phyloP scores from a whole-genome alignment of 2,888 invertebrate species.

The Smittia aterrima region DNA sequence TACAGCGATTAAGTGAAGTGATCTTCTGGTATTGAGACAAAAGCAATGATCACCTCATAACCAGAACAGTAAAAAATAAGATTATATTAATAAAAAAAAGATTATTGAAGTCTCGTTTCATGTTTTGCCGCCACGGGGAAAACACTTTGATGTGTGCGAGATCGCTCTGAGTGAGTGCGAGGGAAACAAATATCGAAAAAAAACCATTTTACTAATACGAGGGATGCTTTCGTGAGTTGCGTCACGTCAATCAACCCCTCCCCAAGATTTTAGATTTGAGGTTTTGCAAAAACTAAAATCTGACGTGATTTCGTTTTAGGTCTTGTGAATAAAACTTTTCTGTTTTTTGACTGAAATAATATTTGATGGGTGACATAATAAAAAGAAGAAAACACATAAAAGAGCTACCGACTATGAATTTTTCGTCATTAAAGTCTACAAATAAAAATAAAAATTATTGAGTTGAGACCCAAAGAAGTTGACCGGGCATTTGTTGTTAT shows the following conservation, averaged over 20 bases:
- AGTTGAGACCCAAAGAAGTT: neutral
- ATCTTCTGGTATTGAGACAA: conserved; percentile 37
- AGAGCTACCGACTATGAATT: conserved; percentile 22
- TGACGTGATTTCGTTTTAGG: neutral
- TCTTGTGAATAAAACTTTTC: neutral
- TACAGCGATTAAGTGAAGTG: conserved; percentile 33
- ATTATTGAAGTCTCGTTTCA: conserved; percentile 31
- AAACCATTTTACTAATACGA: conserved; percentile 11
- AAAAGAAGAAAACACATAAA: conserved; percentile 10
- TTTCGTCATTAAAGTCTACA: conserved; percentile 6
- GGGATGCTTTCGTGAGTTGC: too few species aligned
- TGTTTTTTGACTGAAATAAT: conserved; percentile 22
- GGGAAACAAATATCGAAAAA: conserved; percentile 21
- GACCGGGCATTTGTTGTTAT: neutral
- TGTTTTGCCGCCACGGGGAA: conserved; percentile 11
- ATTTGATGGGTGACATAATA: conserved; percentile 33
- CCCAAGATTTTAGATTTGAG: too few species aligned
- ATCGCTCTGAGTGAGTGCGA: conserved; percentile 9
- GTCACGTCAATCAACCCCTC: too few species aligned
- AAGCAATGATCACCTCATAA: conserved; percentile 40
- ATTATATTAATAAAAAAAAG: conserved; percentile 41
- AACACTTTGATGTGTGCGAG: conserved; percentile 39
- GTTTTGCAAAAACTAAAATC: too few species aligned
- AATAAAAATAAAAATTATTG: conserved; percentile 16
- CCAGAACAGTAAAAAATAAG: conserved; percentile 40